phyloP scores from a whole-genome alignment of 2,797 vertebrate species.

The Cetoscarus ocellatus region DNA sequence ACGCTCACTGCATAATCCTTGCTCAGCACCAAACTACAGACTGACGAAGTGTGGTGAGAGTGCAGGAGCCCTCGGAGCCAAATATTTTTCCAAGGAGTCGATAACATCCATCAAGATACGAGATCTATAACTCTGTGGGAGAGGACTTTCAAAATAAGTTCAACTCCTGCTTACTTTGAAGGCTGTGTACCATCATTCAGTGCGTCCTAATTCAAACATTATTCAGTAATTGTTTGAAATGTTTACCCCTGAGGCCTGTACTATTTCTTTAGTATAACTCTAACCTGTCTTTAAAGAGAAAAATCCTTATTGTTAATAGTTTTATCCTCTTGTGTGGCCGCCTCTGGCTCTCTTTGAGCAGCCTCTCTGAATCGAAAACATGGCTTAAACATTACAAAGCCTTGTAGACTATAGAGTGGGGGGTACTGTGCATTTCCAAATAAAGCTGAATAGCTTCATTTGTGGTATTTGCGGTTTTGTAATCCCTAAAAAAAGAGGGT shows the following conservation, averaged over 20 bases:
- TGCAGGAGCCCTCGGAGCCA: too few relatives aligned
- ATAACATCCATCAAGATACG: too few relatives aligned
- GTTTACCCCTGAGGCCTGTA: slow-evolving; percentile 33
- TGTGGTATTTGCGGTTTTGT: slow-evolving; percentile 15
- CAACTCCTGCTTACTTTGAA: background rate
- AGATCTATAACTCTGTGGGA: background rate
- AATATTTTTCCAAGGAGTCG: too few relatives aligned
- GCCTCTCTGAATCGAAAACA: slow-evolving; percentile 23
- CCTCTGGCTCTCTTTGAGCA: slow-evolving; percentile 19
- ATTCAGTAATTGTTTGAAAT: slow-evolving; percentile 27
- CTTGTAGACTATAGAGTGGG: slow-evolving; percentile 9
- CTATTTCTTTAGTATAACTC: slow-evolving; percentile 13
- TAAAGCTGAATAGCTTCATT: slow-evolving; percentile 14
- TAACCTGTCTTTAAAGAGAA: slow-evolving; percentile 28
- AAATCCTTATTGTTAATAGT: slow-evolving; percentile 40
- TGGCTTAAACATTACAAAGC: slow-evolving; percentile 31
- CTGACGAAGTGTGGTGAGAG: too few relatives aligned
- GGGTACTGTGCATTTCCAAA: slow-evolving; percentile 16
- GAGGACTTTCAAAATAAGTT: background rate
- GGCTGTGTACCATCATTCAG: slow-evolving; percentile 1
- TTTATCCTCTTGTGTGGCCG: slow-evolving; percentile 26
- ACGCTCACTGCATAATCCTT: too few relatives aligned
- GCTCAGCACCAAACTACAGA: background rate
- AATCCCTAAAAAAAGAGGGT: slow-evolving; percentile 14
- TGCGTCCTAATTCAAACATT: slow-evolving; percentile 3